Conservation (phyloP, 2,888 invertebrate species). For the Agonopterix arenella region DNA sequence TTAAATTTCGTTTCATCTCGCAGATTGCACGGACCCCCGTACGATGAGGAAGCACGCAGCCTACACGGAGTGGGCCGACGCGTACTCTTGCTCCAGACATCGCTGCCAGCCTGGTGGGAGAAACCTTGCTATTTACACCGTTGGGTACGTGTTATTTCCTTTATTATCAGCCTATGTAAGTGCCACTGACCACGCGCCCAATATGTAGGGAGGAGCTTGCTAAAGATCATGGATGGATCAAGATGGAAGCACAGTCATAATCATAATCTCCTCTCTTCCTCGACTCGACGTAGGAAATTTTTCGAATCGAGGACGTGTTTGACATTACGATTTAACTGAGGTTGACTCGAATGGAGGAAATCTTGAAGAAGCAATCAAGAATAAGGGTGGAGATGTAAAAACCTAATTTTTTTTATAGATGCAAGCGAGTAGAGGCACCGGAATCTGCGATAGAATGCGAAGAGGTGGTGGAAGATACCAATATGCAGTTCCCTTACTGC, state of each 20-base stretch:
- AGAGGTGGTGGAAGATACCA: slow-evolving; percentile 68
- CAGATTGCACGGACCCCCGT: slow-evolving; percentile 61
- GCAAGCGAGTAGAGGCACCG: slow-evolving; percentile 63
- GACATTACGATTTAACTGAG: no score
- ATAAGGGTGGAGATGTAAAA: not conserved
- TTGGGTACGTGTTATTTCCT: slow-evolving; percentile 24
- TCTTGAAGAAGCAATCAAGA: no score
- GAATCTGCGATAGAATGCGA: slow-evolving; percentile 69
- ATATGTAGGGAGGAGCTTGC: no score
- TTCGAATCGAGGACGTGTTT: no score
- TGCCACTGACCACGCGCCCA: no score
- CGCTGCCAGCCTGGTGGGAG: slow-evolving; percentile 65
- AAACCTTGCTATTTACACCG: slow-evolving; percentile 64
- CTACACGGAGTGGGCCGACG: slow-evolving; percentile 67
- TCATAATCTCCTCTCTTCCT: no score
- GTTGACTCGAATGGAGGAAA: no score
- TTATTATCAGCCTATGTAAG: no score
- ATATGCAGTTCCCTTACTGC: slow-evolving; percentile 69
- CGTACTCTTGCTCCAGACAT: slow-evolving; percentile 64
- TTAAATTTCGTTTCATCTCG: no score
- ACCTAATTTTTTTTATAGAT: slow-evolving; percentile 28
- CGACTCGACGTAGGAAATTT: no score
- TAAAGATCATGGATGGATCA: no score
- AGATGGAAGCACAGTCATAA: no score
- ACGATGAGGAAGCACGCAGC: slow-evolving; percentile 60